These are phyloP conservation scores for Lepidostoma basale DNA, from an alignment of 1,140 invertebrate species.

Conservation along the genomic window DNA sequence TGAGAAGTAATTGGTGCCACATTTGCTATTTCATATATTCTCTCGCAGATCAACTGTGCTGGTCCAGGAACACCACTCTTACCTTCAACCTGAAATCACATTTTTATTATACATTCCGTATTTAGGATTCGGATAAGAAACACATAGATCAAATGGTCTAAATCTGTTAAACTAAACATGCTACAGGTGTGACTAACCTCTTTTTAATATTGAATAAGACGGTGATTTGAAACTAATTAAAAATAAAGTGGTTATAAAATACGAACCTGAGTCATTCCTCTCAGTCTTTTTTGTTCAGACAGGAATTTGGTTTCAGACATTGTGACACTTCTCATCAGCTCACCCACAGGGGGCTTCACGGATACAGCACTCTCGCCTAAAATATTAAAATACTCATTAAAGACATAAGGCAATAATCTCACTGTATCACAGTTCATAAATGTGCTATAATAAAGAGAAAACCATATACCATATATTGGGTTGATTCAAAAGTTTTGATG, in stretches of 20 bases:
- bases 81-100: slow-evolving; percentile 42
- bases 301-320: slow-evolving; percentile 79
- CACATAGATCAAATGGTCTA: too few species aligned
- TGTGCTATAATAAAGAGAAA: too few species aligned
- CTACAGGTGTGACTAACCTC: too few species aligned
- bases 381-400: slow-evolving; percentile 12
- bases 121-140: too few species aligned
- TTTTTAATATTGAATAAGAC: too few species aligned
- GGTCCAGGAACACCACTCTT: slow-evolving; percentile 35
- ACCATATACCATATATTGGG: too few species aligned
- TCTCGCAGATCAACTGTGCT: slow-evolving; percentile 54
- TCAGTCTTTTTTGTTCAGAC: slow-evolving; percentile 77
- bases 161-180: too few species aligned
- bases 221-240: neutral
- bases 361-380: slow-evolving; percentile 66
- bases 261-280: slow-evolving; percentile 85
- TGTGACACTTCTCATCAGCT: slow-evolving; percentile 83
- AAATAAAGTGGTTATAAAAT: neutral
- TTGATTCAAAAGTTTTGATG: too few species aligned
- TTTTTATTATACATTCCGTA: too few species aligned
- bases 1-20: slow-evolving; percentile 72
- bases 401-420: neutral
- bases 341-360: slow-evolving; percentile 85
- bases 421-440: too few species aligned
- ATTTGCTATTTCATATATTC: slow-evolving; percentile 80